These are phyloP conservation scores for Poeciliopsis prolifica DNA, from an alignment of 2,113 vertebrate genomes.

Conservation along the genomic window DNA sequence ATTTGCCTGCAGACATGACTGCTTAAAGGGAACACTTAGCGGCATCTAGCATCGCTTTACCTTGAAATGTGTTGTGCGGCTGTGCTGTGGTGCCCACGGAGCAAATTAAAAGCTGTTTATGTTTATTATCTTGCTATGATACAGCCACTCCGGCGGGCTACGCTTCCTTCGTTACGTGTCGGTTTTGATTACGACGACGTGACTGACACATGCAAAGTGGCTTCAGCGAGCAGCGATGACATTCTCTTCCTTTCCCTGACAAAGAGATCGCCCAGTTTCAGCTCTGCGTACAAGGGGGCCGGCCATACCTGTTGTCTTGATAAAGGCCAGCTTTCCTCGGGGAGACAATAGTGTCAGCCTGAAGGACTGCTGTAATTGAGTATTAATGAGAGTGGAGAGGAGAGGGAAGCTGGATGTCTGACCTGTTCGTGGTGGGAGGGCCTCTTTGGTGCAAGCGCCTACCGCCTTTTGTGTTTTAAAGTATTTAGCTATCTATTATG, in stretches of 20 bases:
- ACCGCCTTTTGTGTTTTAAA: conserved; percentile 75
- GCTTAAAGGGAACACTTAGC: conserved; percentile 4
- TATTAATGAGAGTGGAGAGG: conserved; percentile 74
- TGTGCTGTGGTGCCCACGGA: conserved; percentile 9
- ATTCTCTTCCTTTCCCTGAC: conserved; percentile 43
- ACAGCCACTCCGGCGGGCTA: conserved; percentile 33
- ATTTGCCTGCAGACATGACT: conserved; percentile 26
- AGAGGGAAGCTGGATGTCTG: conserved; percentile 64
- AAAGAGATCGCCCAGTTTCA: conserved; percentile 48
- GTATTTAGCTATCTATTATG: conserved; percentile 83
- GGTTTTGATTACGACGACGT: conserved; percentile 46
- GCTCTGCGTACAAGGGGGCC: conserved; percentile 22
- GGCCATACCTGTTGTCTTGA: conserved; percentile 49
- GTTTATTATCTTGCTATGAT: conserved; percentile 44
- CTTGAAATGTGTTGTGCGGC: conserved; percentile 20
- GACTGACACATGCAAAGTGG: conserved; percentile 50
- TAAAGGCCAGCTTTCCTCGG: conserved; percentile 59
- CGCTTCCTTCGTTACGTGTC: conserved; percentile 34
- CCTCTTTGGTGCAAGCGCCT: conserved; percentile 64
- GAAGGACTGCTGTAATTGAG: conserved; percentile 72
- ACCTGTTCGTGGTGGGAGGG: conserved; percentile 70
- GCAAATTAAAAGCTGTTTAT: conserved; percentile 51
- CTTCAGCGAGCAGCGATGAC: conserved; percentile 21
- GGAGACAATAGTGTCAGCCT: conserved; percentile 62
- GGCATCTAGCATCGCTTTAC: neutral